Evolutionary conservation across 1,140 invertebrate species (phyloP).

Genomic region (Caenorhabditis tropicalis): DNA sequence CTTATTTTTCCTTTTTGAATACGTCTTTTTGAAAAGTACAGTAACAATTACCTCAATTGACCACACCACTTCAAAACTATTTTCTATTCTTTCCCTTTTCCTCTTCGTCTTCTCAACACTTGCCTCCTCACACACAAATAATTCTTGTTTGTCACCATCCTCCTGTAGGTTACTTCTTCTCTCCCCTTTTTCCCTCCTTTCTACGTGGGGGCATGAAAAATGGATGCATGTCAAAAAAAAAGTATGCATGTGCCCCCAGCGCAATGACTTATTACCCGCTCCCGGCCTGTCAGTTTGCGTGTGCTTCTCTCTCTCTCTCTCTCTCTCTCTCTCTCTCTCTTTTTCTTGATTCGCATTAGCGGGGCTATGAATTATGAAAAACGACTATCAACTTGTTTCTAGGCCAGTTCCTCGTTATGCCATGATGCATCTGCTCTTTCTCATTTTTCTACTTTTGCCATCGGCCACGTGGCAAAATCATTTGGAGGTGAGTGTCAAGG

Average conservation of each 20-base stretch:
- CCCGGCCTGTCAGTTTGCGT: background rate
- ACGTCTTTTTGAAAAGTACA: background rate
- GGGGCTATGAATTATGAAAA: background rate
- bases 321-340: background rate
- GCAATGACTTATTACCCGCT: constrained; percentile 21
- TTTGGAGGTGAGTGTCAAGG: constrained; percentile 13
- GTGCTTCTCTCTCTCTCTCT: background rate
- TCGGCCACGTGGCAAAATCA: constrained; percentile 8
- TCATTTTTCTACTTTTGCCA: background rate
- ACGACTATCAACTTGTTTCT: background rate
- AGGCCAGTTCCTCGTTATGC: background rate
- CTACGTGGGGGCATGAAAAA: constrained; percentile 25
- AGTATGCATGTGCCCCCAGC: constrained; percentile 27
- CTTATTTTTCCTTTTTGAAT: background rate
- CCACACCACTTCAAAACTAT: background rate
- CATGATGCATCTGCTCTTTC: background rate
- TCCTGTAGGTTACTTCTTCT: background rate
- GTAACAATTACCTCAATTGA: background rate
- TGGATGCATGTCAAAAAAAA: constrained; percentile 44
- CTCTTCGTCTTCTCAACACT: no score
- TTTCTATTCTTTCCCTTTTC: background rate
- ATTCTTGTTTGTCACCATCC: background rate
- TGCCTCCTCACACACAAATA: background rate
- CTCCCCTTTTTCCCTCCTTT: background rate
- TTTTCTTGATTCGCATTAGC: constrained; percentile 1